Percentiles rank a stretch among this genome's conserved stretches.
These are phyloP conservation scores for Empidonax traillii DNA, from an alignment of 2,113 vertebrate genomes.

Conservation along the genomic window DNA sequence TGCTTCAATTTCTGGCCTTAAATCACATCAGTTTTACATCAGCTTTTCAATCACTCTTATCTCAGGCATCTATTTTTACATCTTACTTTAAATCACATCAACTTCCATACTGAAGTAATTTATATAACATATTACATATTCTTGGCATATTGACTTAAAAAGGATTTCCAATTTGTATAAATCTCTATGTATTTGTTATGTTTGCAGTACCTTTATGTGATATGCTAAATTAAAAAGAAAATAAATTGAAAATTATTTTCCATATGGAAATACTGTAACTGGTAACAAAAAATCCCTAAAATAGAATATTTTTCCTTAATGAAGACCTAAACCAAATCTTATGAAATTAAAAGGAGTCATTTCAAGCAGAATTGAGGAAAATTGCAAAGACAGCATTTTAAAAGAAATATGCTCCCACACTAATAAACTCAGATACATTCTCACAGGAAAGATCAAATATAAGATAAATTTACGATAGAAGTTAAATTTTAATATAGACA, in stretches of 20 bases:
- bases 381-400: neutral
- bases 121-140: neutral
- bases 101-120: neutral
- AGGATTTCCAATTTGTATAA: neutral
- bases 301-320: neutral
- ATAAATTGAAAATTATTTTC: neutral
- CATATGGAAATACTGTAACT: neutral
- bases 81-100: conserved; percentile 42
- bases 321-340: neutral
- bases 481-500: neutral
- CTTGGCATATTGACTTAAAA: conserved; percentile 6
- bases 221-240: neutral
- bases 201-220: neutral
- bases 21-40: conserved; percentile 39
- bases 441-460: neutral
- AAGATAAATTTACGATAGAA: neutral
- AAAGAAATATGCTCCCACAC: neutral
- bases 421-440: neutral
- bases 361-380: neutral
- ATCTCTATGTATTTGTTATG: neutral
- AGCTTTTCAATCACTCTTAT: conserved; percentile 41
- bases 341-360: neutral
- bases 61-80: conserved; percentile 16
- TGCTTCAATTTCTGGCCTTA: conserved; percentile 24
- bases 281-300: neutral